These are phyloP conservation scores for Aurelia sp. DNA, from an alignment of 30 jellyfish, hydroid and myxozoan species.

Conservation along the genomic window DNA sequence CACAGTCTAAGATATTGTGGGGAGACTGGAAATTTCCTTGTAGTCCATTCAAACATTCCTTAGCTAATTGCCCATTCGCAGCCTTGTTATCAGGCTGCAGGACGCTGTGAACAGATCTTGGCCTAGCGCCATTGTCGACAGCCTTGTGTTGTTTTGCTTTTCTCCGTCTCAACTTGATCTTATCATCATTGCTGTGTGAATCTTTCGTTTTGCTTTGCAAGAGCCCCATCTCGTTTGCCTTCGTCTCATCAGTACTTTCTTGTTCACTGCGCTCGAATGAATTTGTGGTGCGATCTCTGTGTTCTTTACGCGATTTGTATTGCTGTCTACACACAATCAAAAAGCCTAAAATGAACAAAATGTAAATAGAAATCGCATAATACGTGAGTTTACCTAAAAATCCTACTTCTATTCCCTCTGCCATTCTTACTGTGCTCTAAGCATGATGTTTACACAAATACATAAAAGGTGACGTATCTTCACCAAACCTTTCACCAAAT, in stretches of 20 bases:
- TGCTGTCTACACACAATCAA: constrained; percentile 72
- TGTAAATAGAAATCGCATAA: constrained; percentile 69
- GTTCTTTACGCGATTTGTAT: constrained; percentile 59
- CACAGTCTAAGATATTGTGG: not conserved
- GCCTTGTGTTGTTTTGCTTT: constrained; percentile 2
- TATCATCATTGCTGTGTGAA: not conserved
- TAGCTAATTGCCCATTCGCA: constrained; percentile 38
- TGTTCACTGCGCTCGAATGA: not conserved
- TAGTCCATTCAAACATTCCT: not conserved
- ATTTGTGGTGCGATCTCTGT: not conserved
- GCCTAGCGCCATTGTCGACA: constrained; percentile 22
- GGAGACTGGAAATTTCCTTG: not conserved
- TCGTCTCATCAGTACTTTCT: constrained; percentile 8
- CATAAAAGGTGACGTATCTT: constrained; percentile 40
- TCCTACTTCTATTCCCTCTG: constrained; percentile 75
- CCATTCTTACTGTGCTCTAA: constrained; percentile 68
- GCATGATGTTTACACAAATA: constrained; percentile 39
- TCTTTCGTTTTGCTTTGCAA: constrained; percentile 38
- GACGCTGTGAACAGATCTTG: constrained; percentile 5
- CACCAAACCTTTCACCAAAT: constrained; percentile 46
- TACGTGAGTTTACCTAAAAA: constrained; percentile 78
- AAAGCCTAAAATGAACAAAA: constrained; percentile 74
- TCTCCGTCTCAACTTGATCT: not conserved
- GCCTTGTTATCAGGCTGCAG: not conserved
- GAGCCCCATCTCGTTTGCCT: constrained; percentile 41